Evolutionary conservation across 2,888 invertebrate genomes (phyloP).

Genomic region (Eledone cirrhosa): DNA sequence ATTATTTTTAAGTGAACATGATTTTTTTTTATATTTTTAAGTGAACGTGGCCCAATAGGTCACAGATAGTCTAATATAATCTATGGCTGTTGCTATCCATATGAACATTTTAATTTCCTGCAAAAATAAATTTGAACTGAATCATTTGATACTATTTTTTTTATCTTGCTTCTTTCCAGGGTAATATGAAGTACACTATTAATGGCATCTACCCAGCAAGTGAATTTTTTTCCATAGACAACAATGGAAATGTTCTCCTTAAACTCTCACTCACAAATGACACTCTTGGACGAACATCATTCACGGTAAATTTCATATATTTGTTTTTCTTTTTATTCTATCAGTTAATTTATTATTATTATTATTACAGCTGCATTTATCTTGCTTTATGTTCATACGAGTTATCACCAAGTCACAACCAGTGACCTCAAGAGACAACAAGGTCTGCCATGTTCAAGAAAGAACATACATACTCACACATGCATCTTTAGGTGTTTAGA

Average conservation of each 20-base stretch:
- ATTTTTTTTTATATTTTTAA: too few relatives aligned
- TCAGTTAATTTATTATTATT: too few relatives aligned
- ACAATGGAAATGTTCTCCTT: conserved; percentile 42
- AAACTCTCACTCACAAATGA: conserved; percentile 42
- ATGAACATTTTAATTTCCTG: neutral
- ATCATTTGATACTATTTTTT: neutral
- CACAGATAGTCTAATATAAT: neutral
- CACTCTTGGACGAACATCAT: neutral
- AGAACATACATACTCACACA: too few relatives aligned
- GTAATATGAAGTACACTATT: conserved; percentile 42
- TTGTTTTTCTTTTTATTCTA: neutral
- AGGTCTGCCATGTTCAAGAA: too few relatives aligned
- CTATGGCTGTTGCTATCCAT: neutral
- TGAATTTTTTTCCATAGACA: conserved; percentile 46
- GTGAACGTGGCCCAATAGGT: too few relatives aligned
- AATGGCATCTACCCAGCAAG: conserved; percentile 50
- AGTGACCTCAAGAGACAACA: too few relatives aligned
- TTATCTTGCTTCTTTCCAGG: conserved; percentile 38
- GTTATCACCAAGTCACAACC: too few relatives aligned
- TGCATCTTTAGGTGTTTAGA: too few relatives aligned
- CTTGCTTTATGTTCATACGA: too few relatives aligned
- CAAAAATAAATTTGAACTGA: too few relatives aligned
- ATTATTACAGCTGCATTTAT: too few relatives aligned
- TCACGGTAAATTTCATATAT: neutral
- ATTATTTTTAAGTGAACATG: too few relatives aligned